phyloP scores from a whole-genome alignment of 2,888 invertebrate genomes.

The Eulithis prunata region DNA sequence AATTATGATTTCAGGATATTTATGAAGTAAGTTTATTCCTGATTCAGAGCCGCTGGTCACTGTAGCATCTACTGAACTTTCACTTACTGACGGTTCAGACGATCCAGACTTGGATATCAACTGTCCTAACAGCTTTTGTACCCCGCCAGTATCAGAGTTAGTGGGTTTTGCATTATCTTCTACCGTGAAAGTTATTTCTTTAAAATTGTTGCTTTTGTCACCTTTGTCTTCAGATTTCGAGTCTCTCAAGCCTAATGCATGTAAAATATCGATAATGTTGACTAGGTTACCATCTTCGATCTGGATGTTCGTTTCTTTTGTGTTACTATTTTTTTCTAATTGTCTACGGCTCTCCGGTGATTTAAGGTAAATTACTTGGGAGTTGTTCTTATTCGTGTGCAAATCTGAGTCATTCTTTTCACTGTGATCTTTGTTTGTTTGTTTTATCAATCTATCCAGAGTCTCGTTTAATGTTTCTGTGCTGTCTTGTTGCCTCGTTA shows the following conservation, averaged over 20 bases:
- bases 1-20: slow-evolving; percentile 33
- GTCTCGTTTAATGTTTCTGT: slow-evolving; percentile 30
- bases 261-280: slow-evolving; percentile 17
- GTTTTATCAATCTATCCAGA: slow-evolving; percentile 35
- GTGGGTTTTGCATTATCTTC: slow-evolving; percentile 4
- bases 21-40: slow-evolving; percentile 23
- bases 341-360: slow-evolving; percentile 10
- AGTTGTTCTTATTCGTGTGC: slow-evolving; percentile 21
- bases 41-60: neutral
- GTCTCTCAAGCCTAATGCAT: slow-evolving; percentile 12
- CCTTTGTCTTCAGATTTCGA: slow-evolving; percentile 1
- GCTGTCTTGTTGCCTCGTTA: slow-evolving; percentile 33
- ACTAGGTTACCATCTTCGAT: neutral
- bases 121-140: slow-evolving; percentile 8
- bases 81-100: neutral
- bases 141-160: neutral
- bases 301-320: slow-evolving; percentile 5
- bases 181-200: slow-evolving; percentile 5
- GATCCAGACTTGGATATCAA: slow-evolving; percentile 1
- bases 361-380: slow-evolving; percentile 26
- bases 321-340: slow-evolving; percentile 11
- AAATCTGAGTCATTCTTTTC: slow-evolving; percentile 1
- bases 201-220: slow-evolving; percentile 7
- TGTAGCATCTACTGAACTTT: slow-evolving; percentile 12
- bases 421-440: slow-evolving; percentile 11